Conservation (phyloP, 1,140 invertebrate species). For the Macrotrachela quadricornifera region DNA sequence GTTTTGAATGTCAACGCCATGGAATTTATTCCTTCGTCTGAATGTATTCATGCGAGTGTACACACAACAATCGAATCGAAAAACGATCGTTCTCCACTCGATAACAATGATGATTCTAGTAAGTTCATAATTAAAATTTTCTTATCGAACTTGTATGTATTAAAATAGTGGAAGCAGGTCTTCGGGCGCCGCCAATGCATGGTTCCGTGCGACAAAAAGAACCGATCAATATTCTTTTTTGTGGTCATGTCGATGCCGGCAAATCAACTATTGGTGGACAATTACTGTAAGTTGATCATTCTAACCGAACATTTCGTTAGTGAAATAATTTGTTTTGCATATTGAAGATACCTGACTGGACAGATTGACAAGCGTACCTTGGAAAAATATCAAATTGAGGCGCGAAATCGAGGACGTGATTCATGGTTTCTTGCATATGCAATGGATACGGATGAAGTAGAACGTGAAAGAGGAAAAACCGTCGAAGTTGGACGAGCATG, state of each 20-base stretch:
- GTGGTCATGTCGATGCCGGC: slow-evolving; percentile 98
- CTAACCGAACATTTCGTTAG: no score
- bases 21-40: no score
- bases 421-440: slow-evolving; percentile 99
- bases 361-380: slow-evolving; percentile 98
- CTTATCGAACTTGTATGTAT: no score
- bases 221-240: slow-evolving; percentile 97
- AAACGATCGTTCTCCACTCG: no score
- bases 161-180: no score
- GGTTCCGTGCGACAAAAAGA: no score
- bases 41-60: no score
- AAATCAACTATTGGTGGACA: slow-evolving; percentile 99
- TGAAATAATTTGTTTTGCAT: slow-evolving; percentile 1
- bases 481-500: slow-evolving; percentile 95
- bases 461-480: slow-evolving; percentile 63
- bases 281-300: slow-evolving; percentile 64
- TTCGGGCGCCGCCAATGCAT: no score
- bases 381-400: slow-evolving; percentile 97
- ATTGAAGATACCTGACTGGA: slow-evolving; percentile 53
- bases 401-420: slow-evolving; percentile 94
- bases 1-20: no score
- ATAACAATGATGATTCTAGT: no score
- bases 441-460: slow-evolving; percentile 90
- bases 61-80: no score
- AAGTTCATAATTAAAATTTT: no score